Evolutionary conservation across 1,140 invertebrate genomes (phyloP), one percentile per base, ranked within the genome.

Genomic region (Limonius californicus): DNA sequence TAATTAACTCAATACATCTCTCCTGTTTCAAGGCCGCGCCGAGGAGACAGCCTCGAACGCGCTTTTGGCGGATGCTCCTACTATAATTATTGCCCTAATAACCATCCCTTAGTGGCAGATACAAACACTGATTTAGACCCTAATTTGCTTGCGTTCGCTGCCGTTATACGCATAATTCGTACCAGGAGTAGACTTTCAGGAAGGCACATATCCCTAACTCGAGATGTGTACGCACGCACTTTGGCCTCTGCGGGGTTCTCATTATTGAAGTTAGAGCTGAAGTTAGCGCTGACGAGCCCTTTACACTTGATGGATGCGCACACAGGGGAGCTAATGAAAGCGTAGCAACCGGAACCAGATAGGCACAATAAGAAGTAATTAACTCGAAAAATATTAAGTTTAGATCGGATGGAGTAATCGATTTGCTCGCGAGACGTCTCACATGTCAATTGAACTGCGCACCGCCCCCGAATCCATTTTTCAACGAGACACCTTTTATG

Each of bases 151-250:
- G 45, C 45, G 16, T 50, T 50, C 20, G 20, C 45, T 50, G 15
- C 16, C 20, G n/a, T 19, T 50, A 50, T 50, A 50, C 20, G 14
- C 45, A 50, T 50, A 50, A 50, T 18, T 21, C 14, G 16, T 50
- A 19, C 45, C 19, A 50, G 6, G n/a, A 18, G 16, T 50, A 21
- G 6, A 50, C 14, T 50, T 21, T 18, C 16, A 50, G 20, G 16
- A 21, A 18, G 19, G 45, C 20, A 19, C 45, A 21, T 21, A 50
- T 50, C 4, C 45, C 45, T 19, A 19, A 18, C 20, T 21, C 1
- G 45, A 16, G 45, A 19, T 50, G 45, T 50, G 45, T 50, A 50
- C 45, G 45, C 45, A 50, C 45, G 45, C 45, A 50, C 35, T 39
- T 39, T 18, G 15, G 14, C 20, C 45, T 50, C 45, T 21, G n/a